Base-by-base conservation (phyloP, 2,888 invertebrate genomes). In the Drosophila gaucha region DNA sequence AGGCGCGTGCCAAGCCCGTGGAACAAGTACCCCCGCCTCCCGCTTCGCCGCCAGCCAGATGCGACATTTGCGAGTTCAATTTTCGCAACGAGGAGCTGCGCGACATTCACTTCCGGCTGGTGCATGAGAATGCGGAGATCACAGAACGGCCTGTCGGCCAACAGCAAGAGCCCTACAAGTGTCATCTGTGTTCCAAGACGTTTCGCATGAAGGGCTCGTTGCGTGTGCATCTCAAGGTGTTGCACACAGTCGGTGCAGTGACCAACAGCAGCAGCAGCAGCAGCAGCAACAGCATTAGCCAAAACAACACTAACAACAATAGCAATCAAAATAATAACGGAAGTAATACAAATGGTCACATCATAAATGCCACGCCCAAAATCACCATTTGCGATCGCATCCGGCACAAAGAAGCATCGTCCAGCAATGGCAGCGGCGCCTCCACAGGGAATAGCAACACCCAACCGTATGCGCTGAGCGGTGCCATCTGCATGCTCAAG, bases 201-300 rank as follows among this genome's bases (percentile, higher is more conserved):
- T 97, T 96, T 85, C 96, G 95, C 91, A 96, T 96, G 95, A 93
- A 95, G 75, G 96, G 96, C 6, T 96, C 96, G 55, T 91, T 97
- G 6, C 95, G 96, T 93, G 95, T 97, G 4, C 97, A 97, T 90
- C 93, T 96, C 80, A 93, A 96, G 83, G 96, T 96, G 14, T 96
- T 96, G 0, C 97, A 97, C 91, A 94, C 88, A 24, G 76, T 90
- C 54, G 89, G 89, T 8, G 38, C 28, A 12, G 3, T 30, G 1
- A 1, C 8, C n/a, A 22, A 12, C 9, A 57, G 64, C 47, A 67
- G 47, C n/a, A 75, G 67, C 54, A 84, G 67, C 69, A 67, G 22
- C 57, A 41, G 20, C 8, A 31, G 88, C 10, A 51, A 75, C 79
- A 20, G 33, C n/a, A 24, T 4, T 12, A 26, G 1, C 20, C 43